Conservation (phyloP, 2,113 vertebrate genomes). For the Xyrauchen texanus region DNA sequence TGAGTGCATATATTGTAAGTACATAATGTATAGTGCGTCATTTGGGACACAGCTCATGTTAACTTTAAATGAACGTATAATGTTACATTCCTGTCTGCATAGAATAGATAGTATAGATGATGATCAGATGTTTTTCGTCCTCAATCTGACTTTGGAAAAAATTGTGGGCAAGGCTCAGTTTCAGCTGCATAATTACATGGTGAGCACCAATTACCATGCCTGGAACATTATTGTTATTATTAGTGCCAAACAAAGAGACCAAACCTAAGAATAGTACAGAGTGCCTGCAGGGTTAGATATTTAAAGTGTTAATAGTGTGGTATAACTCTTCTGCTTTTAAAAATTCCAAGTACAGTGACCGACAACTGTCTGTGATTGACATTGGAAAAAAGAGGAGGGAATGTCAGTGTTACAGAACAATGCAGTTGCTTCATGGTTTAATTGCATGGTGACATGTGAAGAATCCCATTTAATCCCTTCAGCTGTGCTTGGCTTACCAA, state of each 20-base stretch:
- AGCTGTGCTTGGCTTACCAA: conserved; percentile 56
- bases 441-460: conserved; percentile 54
- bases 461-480: conserved; percentile 47
- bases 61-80: neutral
- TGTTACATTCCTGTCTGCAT: neutral
- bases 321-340: neutral
- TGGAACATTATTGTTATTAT: neutral
- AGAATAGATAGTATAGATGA: neutral
- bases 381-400: neutral
- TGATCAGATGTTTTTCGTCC: neutral
- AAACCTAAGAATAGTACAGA: neutral
- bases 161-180: neutral
- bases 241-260: neutral
- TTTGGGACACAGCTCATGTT: neutral
- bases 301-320: neutral
- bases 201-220: too few species aligned
- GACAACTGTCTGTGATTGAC: conserved; percentile 20
- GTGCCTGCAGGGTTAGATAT: neutral
- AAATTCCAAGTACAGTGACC: neutral
- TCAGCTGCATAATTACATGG: too few species aligned
- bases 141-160: neutral
- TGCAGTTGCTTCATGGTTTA: conserved; percentile 31
- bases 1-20: too few species aligned
- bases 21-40: too few species aligned
- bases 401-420: conserved; percentile 31